These are phyloP conservation scores for Chlorops oryzae DNA, from an alignment of 1,140 invertebrate genomes.

Conservation along the genomic window DNA sequence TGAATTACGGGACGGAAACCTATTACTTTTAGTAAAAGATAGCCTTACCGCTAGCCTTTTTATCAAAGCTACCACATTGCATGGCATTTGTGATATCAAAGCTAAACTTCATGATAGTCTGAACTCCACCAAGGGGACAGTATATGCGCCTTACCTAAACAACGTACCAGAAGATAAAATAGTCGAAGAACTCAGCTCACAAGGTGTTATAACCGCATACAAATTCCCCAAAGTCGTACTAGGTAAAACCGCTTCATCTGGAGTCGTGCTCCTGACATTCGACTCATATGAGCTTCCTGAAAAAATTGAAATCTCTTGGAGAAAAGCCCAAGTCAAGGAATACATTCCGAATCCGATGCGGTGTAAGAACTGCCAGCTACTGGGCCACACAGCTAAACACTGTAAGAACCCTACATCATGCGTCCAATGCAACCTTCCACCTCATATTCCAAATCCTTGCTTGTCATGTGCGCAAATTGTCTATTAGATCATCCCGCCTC, in stretches of 20 bases:
- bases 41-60: background rate
- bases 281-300: background rate
- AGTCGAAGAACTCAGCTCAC: slow-evolving; percentile 9
- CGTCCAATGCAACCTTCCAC: no score
- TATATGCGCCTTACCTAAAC: slow-evolving; percentile 9
- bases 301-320: background rate
- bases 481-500: no score
- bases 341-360: background rate
- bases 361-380: no score
- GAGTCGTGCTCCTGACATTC: background rate
- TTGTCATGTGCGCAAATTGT: no score
- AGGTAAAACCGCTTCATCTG: no score
- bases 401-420: no score
- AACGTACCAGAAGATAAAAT: slow-evolving; percentile 17
- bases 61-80: background rate
- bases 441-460: no score
- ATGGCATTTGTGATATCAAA: slow-evolving; percentile 12
- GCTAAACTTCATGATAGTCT: slow-evolving; percentile 10
- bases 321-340: background rate
- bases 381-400: no score
- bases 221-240: slow-evolving; percentile 15
- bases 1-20: slow-evolving; percentile 6
- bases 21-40: background rate
- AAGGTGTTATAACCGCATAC: slow-evolving; percentile 10
- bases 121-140: slow-evolving; percentile 9